Base-by-base conservation (phyloP, 2,888 invertebrate species). In the Archaeoteleia sp. region DNA sequence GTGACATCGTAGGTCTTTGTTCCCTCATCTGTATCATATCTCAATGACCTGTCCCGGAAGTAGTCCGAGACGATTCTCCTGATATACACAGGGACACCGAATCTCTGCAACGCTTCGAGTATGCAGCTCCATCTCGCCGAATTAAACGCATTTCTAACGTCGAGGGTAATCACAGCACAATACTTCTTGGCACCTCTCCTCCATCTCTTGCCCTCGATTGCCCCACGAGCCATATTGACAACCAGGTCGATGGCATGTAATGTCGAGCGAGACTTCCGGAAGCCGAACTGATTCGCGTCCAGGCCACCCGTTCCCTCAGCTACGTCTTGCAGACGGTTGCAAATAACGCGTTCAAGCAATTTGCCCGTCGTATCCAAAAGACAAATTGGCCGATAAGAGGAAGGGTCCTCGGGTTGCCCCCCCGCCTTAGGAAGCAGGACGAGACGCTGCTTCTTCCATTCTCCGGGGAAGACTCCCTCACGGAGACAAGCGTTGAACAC, bases 391-490 rank as follows among this genome's bases (percentile, higher is more conserved):
- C 58, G 29, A 39, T 42, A 42, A 4, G 68, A 66, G 12, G 66
- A 65, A n/a, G 67, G 45, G 1, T 60, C 61, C 7, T 54, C 39
- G 0, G 55, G 34, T 0, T 51, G 57, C 6, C 29, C 43, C 1
- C 53, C 46, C 1, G 62, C 39, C 17, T 74, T 70, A 1, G 60
- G 65, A 1, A 73, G 46, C 2, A 74, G 60, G 0, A 73, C 51
- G 0, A 70, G 63, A n/a, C 37, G 29, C 34, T 69, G 67, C 5
- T 25, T 4, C 17, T 71, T 71, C 60, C 67, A 67, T 1, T 6
- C 30, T 1, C 25, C 6, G 0, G 71, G 74, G 13, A 73, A 76
- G 4, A 12, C 42, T 4, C 70, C 67, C 15, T 67, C 69, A 20
- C 5, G 2, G 5, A 20, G 5, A 20, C 20, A 20, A 5, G 5